phyloP scores from a whole-genome alignment of 2,888 invertebrate species.

The Acanthacorydalis orientalis region DNA sequence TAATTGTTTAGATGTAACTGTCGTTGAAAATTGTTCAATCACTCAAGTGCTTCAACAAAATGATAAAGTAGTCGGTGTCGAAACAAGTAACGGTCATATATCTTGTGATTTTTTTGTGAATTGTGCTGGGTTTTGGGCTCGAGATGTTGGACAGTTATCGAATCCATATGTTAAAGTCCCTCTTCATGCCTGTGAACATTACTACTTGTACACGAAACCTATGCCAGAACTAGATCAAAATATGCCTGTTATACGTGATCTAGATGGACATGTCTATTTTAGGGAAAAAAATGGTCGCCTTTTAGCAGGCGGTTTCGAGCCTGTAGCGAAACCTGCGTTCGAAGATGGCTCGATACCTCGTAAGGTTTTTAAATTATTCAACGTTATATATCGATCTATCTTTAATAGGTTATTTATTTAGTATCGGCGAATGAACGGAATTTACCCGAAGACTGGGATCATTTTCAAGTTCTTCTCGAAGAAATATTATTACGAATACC shows the following conservation, averaged over 20 bases:
- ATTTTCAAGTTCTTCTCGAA: conserved; percentile 78
- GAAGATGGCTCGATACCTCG: conserved; percentile 55
- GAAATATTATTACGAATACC: conserved; percentile 75
- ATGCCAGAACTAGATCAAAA: conserved; percentile 56
- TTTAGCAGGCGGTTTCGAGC: conserved; percentile 83
- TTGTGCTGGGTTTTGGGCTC: conserved; percentile 89
- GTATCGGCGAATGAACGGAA: conserved; percentile 44
- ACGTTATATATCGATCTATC: not conserved
- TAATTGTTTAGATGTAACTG: conserved; percentile 43
- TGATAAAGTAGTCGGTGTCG: conserved; percentile 52
- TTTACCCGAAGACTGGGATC: conserved; percentile 88
- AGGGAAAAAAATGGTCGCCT: conserved; percentile 72
- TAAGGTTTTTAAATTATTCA: conserved; percentile 15
- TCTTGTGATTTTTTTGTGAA: conserved; percentile 88
- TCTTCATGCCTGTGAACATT: conserved; percentile 83
- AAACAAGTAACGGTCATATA: conserved; percentile 58
- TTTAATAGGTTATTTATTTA: conserved; percentile 14
- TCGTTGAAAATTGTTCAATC: conserved; percentile 64
- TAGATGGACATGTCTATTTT: conserved; percentile 75
- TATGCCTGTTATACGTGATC: conserved; percentile 78
- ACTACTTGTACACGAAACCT: conserved; percentile 78
- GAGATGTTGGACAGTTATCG: conserved; percentile 73
- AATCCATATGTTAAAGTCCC: conserved; percentile 79
- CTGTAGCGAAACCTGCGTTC: conserved; percentile 76
- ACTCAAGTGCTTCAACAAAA: conserved; percentile 47